Evolutionary conservation across 2,113 vertebrate species (phyloP).

Genomic region (Oncorhynchus clarkii): DNA sequence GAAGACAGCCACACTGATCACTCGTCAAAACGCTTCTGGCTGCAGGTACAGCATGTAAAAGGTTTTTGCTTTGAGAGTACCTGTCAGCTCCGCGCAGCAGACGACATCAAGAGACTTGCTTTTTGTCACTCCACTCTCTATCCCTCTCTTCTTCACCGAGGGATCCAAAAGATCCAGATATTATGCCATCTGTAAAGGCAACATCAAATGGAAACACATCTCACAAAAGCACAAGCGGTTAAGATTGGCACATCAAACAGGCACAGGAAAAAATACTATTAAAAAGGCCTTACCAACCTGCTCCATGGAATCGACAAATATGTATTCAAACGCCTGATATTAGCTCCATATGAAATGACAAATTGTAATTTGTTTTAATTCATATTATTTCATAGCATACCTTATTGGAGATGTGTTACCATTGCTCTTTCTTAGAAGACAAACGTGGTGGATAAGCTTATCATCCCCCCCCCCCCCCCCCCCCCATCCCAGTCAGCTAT

Average conservation of each 20-base stretch:
- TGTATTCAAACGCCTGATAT: neutral
- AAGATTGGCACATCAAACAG: neutral
- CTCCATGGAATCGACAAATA: neutral
- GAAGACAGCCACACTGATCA: constrained; percentile 69
- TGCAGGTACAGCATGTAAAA: constrained; percentile 64
- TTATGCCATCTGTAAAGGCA: neutral
- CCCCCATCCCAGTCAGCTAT: neutral
- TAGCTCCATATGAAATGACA: neutral
- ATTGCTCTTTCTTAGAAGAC: neutral
- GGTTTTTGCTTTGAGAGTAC: constrained; percentile 67
- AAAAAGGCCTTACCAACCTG: neutral
- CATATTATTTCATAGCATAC: neutral
- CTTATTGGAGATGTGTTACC: neutral
- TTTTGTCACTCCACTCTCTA: neutral
- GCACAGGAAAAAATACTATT: neutral
- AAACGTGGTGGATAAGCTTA: neutral
- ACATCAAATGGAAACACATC: neutral
- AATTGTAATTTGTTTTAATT: neutral
- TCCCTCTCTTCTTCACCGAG: neutral
- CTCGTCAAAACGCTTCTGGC: constrained; percentile 57
- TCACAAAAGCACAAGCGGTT: neutral
- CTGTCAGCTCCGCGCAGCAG: constrained; percentile 57
- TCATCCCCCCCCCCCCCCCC: neutral
- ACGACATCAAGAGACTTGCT: constrained; percentile 60
- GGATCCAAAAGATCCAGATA: neutral